Evolutionary conservation across 2,888 invertebrate genomes (phyloP).

Genomic region (Nomada goodeniana): DNA sequence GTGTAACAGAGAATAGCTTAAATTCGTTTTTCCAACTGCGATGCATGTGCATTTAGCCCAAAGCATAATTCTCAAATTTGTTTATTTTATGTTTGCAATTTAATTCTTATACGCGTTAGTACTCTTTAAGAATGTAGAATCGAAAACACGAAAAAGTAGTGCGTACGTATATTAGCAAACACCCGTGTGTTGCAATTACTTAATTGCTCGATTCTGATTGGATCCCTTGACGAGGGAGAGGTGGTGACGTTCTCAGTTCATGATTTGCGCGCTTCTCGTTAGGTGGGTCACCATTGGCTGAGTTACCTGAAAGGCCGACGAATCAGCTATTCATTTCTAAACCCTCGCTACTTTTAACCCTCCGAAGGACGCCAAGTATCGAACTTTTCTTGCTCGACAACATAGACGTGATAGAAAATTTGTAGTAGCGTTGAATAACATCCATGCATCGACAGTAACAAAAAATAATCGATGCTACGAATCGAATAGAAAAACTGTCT

Average conservation of each 20-base stretch:
- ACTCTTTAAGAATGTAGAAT: neutral
- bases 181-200: slow-evolving; percentile 55
- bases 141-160: slow-evolving; percentile 17
- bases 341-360: slow-evolving; percentile 53
- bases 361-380: slow-evolving; percentile 41
- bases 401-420: too few species aligned
- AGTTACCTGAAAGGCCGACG: slow-evolving; percentile 51
- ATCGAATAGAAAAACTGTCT: too few species aligned
- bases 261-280: slow-evolving; percentile 60
- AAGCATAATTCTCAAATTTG: too few species aligned
- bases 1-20: too few species aligned
- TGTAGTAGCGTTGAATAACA: neutral
- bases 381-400: slow-evolving; percentile 36
- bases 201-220: slow-evolving; percentile 69
- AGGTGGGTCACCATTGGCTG: slow-evolving; percentile 52
- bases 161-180: slow-evolving; percentile 20
- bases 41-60: too few species aligned
- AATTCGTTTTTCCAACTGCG: neutral
- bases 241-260: slow-evolving; percentile 42
- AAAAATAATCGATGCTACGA: neutral
- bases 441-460: neutral
- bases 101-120: neutral
- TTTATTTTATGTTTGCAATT: neutral
- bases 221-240: slow-evolving; percentile 39
- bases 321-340: slow-evolving; percentile 64